Conservation (phyloP, 2,113 vertebrate species). For the Hydropotes inermis region DNA sequence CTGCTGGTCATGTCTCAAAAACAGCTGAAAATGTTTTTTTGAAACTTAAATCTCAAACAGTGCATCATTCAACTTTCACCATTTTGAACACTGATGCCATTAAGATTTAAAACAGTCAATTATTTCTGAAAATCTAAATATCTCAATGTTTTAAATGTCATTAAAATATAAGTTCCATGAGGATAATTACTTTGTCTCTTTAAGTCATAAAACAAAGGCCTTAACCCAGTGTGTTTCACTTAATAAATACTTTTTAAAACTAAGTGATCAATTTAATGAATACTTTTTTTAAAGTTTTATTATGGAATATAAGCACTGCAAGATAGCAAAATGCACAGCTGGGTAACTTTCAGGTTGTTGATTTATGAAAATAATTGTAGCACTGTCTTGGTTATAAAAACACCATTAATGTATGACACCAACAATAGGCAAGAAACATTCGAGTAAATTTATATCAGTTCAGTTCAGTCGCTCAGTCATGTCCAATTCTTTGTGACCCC, state of each 20-base stretch:
- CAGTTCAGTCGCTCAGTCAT: background rate
- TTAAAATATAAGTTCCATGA: background rate
- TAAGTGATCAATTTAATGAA: constrained; percentile 8
- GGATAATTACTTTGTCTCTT: background rate
- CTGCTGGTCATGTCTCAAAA: constrained; percentile 62
- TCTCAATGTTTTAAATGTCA: background rate
- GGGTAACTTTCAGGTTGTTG: constrained; percentile 5
- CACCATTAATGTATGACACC: background rate
- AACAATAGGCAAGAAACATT: constrained; percentile 9
- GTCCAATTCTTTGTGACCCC: background rate
- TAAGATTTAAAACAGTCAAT: background rate
- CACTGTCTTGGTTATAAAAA: background rate
- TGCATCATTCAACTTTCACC: constrained; percentile 6
- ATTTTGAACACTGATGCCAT: background rate
- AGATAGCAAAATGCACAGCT: background rate
- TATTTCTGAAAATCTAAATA: constrained; percentile 17
- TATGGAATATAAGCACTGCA: background rate
- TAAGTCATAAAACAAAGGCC: background rate
- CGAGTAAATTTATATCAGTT: background rate
- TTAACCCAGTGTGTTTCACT: background rate
- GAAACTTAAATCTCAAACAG: constrained; percentile 58
- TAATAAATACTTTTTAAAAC: background rate
- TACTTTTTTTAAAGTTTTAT: background rate
- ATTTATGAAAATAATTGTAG: background rate
- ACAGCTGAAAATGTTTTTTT: constrained; percentile 47